Evolutionary conservation across 2,797 vertebrate species (phyloP), one percentile per base, ranked within the genome.

Genomic region (Rhynchotus rufescens): DNA sequence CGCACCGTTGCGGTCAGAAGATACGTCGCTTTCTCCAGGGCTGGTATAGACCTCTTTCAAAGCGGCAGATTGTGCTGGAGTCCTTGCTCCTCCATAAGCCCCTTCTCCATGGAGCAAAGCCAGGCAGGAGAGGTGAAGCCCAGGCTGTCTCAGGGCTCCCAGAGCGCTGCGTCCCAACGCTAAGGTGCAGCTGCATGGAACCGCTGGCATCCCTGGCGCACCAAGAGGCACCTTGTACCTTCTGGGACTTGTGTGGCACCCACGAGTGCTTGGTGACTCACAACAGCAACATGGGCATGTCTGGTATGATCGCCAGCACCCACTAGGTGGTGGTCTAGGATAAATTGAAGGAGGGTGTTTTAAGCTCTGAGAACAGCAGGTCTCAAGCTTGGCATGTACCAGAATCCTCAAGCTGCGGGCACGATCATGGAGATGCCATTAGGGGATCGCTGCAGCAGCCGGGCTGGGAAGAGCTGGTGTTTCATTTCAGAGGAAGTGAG

Each of bases 251-350:
- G 23, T 4, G 34, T 26, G 34, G 26, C 30, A 23, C 21, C 47
- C 47, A 23, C 22, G 7, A 49, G 47, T 23, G 23, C 47, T 23
- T 49, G 47, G 22, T 5, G 47, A 23, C 22, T 72, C 45, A 5
- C 34, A 45, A 34, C 44, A 71, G 30, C 76, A 56, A 12, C 36
- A 30, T 57, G 45, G 6, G 59, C 36, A 6, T 15, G 1, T 5
- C 7, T 15, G 59, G 16, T 23, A 36, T 10, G 22, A 62, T 45
- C 30, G 17, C 47, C 65, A 62, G 32, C 40, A 87, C 65, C 77
- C 87, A 84, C 90, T 76, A 86, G 87, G 59, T 88, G 86, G 85
- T 84, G 83, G 57, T 51, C 71, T 78, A 38, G 78, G 42, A 69
- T 34, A 81, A 72, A 8, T 62, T 22, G 21, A 47, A 83, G 42